Evolutionary conservation across 2,888 invertebrate species (phyloP).

Genomic region (Baccha elongata): DNA sequence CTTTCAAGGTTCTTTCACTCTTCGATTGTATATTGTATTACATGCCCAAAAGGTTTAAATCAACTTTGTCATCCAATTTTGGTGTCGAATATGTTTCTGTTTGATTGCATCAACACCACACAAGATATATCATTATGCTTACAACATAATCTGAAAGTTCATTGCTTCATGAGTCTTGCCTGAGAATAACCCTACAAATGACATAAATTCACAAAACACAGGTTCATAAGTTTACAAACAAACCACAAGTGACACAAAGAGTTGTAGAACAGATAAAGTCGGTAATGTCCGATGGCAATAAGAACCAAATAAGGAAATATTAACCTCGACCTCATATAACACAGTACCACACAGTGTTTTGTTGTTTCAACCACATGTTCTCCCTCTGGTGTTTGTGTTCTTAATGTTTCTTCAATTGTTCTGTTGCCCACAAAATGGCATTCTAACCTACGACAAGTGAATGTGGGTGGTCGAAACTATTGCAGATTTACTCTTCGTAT

Average conservation of each 20-base stretch:
- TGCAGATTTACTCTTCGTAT: slow-evolving; percentile 32
- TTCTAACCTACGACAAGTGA: slow-evolving; percentile 54
- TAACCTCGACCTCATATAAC: slow-evolving; percentile 61
- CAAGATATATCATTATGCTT: slow-evolving; percentile 42
- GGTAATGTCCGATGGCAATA: slow-evolving; percentile 66
- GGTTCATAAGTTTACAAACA: slow-evolving; percentile 68
- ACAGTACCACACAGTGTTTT: slow-evolving; percentile 54
- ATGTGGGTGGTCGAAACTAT: slow-evolving; percentile 57
- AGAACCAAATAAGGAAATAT: slow-evolving; percentile 69
- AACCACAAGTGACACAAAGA: slow-evolving; percentile 59
- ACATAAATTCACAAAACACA: slow-evolving; percentile 16
- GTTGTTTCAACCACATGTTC: slow-evolving; percentile 63
- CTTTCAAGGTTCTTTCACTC: no score
- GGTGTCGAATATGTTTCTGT: no score
- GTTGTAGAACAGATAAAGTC: slow-evolving; percentile 68
- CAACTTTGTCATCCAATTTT: no score
- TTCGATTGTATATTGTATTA: no score
- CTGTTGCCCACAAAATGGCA: slow-evolving; percentile 45
- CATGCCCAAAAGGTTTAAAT: no score
- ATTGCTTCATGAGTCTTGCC: slow-evolving; percentile 3
- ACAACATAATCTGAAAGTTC: slow-evolving; percentile 47
- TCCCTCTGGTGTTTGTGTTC: slow-evolving; percentile 37
- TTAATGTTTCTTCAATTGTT: slow-evolving; percentile 30
- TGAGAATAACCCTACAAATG: no score
- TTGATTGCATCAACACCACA: slow-evolving; percentile 29